phyloP scores from a whole-genome alignment of 1,140 invertebrate species.

The Venturia canescens region DNA sequence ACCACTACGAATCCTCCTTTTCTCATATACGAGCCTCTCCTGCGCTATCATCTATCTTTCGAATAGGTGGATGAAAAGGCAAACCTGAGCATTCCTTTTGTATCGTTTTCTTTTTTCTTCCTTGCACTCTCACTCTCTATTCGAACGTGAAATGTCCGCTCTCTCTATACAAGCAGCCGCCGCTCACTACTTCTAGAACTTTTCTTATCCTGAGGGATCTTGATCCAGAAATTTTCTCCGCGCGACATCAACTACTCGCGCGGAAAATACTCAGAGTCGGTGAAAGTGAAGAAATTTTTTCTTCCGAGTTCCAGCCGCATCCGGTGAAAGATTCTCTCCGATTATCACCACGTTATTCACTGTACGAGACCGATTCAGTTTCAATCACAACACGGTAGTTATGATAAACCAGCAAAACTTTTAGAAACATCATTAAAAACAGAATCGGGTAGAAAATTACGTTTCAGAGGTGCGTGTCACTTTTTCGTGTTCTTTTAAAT shows the following conservation, averaged over 20 bases:
- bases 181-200: slow-evolving; percentile 2
- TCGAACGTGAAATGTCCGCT: slow-evolving; percentile 20
- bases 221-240: slow-evolving; percentile 32
- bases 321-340: not conserved
- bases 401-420: too few species aligned
- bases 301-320: not conserved
- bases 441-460: too few species aligned
- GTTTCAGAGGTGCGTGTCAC: too few species aligned
- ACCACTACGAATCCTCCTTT: slow-evolving; percentile 45
- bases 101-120: slow-evolving; percentile 44
- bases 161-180: slow-evolving; percentile 62
- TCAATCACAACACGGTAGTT: too few species aligned
- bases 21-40: slow-evolving; percentile 44
- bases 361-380: too few species aligned
- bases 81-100: slow-evolving; percentile 60
- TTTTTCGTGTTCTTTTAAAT: not conserved
- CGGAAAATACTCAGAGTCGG: not conserved
- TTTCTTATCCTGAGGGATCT: slow-evolving; percentile 39
- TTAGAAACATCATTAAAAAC: too few species aligned
- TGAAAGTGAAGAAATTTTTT: not conserved
- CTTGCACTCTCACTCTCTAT: slow-evolving; percentile 39
- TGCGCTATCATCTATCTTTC: slow-evolving; percentile 71
- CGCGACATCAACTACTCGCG: not conserved
- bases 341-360: too few species aligned
- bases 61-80: slow-evolving; percentile 50